Conservation (phyloP, 2,113 vertebrate species). For the Eurypyga helias region DNA sequence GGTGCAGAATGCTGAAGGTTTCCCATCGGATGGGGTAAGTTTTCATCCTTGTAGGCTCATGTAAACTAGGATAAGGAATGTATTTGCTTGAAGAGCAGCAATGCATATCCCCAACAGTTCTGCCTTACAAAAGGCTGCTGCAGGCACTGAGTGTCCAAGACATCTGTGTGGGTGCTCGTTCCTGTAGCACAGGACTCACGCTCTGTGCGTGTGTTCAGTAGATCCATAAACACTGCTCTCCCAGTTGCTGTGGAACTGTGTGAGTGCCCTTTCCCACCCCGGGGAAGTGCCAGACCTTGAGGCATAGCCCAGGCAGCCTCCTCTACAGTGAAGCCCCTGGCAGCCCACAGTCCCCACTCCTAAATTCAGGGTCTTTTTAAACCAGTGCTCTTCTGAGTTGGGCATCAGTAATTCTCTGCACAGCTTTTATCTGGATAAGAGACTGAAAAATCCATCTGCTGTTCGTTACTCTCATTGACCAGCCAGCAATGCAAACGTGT, state of each 20-base stretch:
- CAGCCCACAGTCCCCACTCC: neutral
- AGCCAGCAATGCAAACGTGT: neutral
- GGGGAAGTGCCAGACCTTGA: neutral
- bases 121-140: neutral
- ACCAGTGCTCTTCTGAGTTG: neutral
- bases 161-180: accelerated
- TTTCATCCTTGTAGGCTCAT: neutral
- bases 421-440: neutral
- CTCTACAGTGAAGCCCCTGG: neutral
- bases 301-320: neutral
- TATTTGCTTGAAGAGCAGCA: neutral
- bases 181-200: neutral
- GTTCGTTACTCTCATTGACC: neutral
- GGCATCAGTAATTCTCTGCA: neutral
- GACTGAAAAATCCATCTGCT: neutral
- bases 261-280: neutral
- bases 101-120: neutral
- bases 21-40: neutral
- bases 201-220: accelerated
- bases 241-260: neutral
- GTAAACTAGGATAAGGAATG: neutral
- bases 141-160: neutral
- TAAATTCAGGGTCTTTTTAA: neutral
- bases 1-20: neutral
- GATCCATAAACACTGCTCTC: neutral